These are phyloP conservation scores for Noctua fimbriata DNA, from an alignment of 2,888 invertebrate genomes.

Conservation along the genomic window DNA sequence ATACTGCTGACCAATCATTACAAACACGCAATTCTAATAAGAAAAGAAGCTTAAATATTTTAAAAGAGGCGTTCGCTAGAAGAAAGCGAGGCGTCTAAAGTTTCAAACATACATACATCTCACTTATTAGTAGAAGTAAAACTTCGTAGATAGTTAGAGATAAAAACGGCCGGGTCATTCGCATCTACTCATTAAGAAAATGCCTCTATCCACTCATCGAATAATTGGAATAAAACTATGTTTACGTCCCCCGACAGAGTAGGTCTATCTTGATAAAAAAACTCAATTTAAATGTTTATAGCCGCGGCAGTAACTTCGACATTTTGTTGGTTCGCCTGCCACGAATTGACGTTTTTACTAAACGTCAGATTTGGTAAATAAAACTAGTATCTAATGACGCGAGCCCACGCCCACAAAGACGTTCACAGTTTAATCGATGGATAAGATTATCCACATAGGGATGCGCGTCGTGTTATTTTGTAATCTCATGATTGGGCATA, in stretches of 20 bases:
- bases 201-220: constrained; percentile 66
- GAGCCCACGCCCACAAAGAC: constrained; percentile 70
- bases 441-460: constrained; percentile 72
- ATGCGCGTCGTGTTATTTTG: constrained; percentile 65
- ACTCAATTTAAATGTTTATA: constrained; percentile 74
- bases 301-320: constrained; percentile 64
- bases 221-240: constrained; percentile 70
- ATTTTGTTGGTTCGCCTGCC: constrained; percentile 70
- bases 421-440: constrained; percentile 70
- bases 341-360: constrained; percentile 69
- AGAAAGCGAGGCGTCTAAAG: constrained; percentile 13
- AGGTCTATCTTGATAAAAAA: constrained; percentile 72
- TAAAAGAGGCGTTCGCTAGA: constrained; percentile 5
- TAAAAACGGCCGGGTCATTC: constrained; percentile 52
- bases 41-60: constrained; percentile 3
- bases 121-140: constrained; percentile 49
- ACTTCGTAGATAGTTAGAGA: constrained; percentile 47
- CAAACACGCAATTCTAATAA: constrained; percentile 18
- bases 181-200: constrained; percentile 64
- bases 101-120: constrained; percentile 41
- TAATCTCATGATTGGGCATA: constrained; percentile 70
- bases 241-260: constrained; percentile 64
- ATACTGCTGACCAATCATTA: background rate
- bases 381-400: constrained; percentile 73
- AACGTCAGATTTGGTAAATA: constrained; percentile 77